A percentile compares a stretch with the other conserved stretches of the same genome.
Evolutionary conservation across 2,113 vertebrate species (phyloP).

Genomic region (Ancistrus triradiatus): DNA sequence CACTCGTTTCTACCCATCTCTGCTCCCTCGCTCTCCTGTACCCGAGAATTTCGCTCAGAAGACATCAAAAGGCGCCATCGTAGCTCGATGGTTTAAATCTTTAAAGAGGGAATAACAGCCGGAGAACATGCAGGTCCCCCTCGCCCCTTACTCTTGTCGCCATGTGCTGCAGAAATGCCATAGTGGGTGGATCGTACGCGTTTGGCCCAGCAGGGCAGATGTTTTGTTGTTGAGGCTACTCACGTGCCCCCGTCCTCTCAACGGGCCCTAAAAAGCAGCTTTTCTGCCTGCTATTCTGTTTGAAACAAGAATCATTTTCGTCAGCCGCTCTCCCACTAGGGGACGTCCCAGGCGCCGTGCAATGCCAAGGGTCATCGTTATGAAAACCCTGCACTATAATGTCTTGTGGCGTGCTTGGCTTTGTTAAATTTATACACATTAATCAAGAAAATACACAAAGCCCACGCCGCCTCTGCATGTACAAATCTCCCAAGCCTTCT

Average conservation of each 20-base stretch:
- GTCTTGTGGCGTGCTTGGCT: conserved; percentile 79
- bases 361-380: conserved; percentile 99
- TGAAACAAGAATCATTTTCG: conserved; percentile 99
- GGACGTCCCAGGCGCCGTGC: conserved; percentile 89
- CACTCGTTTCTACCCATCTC: conserved; percentile 69
- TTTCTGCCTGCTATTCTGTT: conserved; percentile 97
- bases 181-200: too few species aligned
- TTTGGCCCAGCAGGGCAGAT: conserved; percentile 80
- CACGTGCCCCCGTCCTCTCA: conserved; percentile 71
- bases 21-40: conserved; percentile 76
- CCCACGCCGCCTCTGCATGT: conserved; percentile 66
- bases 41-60: conserved; percentile 88
- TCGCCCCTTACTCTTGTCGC: conserved; percentile 80
- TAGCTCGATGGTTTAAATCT: conserved; percentile 99
- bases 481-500: conserved; percentile 42
- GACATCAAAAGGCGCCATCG: conserved; percentile 97
- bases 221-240: neutral
- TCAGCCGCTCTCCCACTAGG: conserved; percentile 80
- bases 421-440: conserved; percentile 92
- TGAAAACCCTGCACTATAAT: conserved; percentile 61
- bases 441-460: conserved; percentile 80
- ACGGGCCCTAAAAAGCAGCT: conserved; percentile 64
- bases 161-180: conserved; percentile 86
- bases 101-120: conserved; percentile 99
- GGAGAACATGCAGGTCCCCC: conserved; percentile 91